phyloP scores from a whole-genome alignment of 2,113 vertebrate species.

The Hydrolagus affinis region DNA sequence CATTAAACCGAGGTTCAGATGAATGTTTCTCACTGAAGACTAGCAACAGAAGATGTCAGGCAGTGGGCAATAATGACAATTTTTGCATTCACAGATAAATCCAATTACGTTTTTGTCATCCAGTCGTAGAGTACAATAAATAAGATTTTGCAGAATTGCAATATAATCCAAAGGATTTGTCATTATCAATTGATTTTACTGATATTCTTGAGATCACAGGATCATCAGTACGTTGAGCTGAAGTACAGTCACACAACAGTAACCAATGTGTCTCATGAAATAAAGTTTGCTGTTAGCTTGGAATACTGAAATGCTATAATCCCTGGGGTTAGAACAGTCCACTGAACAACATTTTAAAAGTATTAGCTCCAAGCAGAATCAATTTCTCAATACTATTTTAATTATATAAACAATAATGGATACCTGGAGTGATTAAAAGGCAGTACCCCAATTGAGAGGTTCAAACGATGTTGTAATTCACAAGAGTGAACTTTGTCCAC shows the following conservation, averaged over 20 bases:
- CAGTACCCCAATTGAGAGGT: not conserved
- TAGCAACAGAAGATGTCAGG: not conserved
- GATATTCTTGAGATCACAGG: not conserved
- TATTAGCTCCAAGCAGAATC: not conserved
- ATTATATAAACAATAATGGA: not conserved
- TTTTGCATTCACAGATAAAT: not conserved
- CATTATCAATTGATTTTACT: not conserved
- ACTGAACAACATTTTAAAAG: not conserved
- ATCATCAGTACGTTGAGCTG: not conserved
- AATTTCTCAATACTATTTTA: conserved; percentile 1
- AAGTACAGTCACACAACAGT: not conserved
- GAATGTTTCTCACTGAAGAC: not conserved
- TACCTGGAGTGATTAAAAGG: not conserved
- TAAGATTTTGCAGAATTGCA: not conserved
- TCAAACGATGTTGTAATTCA: too few species aligned
- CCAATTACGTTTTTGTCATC: not conserved
- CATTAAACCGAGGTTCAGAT: too few species aligned
- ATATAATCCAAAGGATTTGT: not conserved
- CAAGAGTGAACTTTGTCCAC: not conserved
- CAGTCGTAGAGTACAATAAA: not conserved
- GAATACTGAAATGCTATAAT: not conserved
- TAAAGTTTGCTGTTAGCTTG: not conserved
- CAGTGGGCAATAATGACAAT: conserved; percentile 10
- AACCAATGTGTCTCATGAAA: not conserved
- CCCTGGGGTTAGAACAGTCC: not conserved